Percentiles rank a stretch among this genome's conserved stretches.
Conservation (phyloP, 2,797 vertebrate genomes). For the Silurus lanzhouensis region DNA sequence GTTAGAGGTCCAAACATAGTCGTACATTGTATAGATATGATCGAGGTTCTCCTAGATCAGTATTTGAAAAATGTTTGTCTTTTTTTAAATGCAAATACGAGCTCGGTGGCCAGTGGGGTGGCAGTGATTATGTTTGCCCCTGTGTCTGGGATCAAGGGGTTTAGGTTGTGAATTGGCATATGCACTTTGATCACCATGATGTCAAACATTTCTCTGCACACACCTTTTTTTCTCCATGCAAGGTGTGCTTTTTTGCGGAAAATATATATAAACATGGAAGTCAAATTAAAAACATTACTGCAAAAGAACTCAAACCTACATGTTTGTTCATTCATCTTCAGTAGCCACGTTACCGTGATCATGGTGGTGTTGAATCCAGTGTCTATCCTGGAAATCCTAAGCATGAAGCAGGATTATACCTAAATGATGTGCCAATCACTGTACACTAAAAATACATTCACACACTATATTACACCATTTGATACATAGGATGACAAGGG, state of each 20-base stretch:
- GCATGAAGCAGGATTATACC: not conserved
- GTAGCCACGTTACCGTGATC: not conserved
- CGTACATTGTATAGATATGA: no score
- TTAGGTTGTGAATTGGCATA: constrained; percentile 1
- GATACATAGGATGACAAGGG: not conserved
- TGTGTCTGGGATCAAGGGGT: no score
- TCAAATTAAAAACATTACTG: not conserved
- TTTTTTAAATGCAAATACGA: no score
- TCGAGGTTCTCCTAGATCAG: no score
- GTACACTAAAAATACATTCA: not conserved
- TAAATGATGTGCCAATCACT: not conserved
- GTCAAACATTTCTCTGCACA: not conserved
- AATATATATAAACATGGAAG: not conserved
- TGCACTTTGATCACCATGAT: not conserved
- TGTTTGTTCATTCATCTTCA: not conserved
- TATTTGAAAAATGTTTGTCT: no score
- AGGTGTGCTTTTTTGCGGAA: not conserved
- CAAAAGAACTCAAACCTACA: not conserved
- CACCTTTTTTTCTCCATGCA: not conserved
- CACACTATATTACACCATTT: not conserved
- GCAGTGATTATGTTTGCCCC: no score
- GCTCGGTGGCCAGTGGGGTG: no score
- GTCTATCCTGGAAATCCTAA: not conserved
- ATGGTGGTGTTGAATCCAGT: not conserved
- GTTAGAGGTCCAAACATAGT: no score